Evolutionary conservation across 2,113 vertebrate genomes (phyloP).

Genomic region (Pelecanoides urinatrix): DNA sequence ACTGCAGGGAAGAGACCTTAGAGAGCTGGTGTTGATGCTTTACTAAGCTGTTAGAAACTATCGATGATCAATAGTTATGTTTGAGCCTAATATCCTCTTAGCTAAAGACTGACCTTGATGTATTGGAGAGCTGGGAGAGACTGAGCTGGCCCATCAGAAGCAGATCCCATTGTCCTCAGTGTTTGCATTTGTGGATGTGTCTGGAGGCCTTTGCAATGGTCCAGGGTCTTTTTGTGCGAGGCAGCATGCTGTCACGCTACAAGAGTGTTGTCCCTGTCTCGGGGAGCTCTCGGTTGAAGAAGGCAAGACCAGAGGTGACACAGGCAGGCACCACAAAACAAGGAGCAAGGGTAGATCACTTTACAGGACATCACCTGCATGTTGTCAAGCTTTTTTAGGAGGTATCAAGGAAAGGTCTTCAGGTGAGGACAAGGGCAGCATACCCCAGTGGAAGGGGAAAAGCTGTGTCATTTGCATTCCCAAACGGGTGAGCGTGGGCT

Average conservation of each 20-base stretch:
- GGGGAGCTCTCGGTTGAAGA: not conserved
- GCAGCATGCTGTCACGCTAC: accelerated
- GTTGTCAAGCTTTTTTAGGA: not conserved
- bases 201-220: not conserved
- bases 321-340: not conserved
- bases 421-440: not conserved
- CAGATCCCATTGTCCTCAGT: not conserved
- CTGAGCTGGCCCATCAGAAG: not conserved
- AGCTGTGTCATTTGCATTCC: not conserved
- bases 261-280: not conserved
- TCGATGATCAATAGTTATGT: not conserved
- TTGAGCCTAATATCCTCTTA: not conserved
- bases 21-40: not conserved
- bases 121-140: not conserved
- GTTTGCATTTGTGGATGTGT: not conserved
- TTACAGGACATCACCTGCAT: not conserved
- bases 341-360: not conserved
- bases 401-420: not conserved
- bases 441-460: not conserved
- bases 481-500: not conserved
- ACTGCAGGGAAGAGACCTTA: not conserved
- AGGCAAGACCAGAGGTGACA: not conserved
- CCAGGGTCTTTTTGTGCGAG: accelerated
- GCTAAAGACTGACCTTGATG: not conserved
- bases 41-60: not conserved